Percentiles rank a stretch among this genome's conserved stretches.
Evolutionary conservation across 2,888 invertebrate species (phyloP).

Genomic region (Diabrotica balteata): DNA sequence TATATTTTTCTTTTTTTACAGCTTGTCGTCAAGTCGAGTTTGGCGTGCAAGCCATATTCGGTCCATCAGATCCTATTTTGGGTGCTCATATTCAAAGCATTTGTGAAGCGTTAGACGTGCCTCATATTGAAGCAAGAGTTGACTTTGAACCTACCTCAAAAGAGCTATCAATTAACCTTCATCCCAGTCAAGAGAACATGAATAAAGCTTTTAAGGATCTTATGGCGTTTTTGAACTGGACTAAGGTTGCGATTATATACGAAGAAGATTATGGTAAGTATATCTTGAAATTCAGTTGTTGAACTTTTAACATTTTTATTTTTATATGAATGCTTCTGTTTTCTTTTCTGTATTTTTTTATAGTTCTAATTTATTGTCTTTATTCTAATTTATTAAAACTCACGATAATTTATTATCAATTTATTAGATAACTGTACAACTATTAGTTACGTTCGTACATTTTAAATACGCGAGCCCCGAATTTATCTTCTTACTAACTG

Average conservation of each 20-base stretch:
- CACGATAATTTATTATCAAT: too few relatives aligned
- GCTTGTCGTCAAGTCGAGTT: conserved; percentile 83
- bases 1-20: conserved; percentile 57
- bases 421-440: too few relatives aligned
- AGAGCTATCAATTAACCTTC: conserved; percentile 86
- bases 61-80: conserved; percentile 83
- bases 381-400: too few relatives aligned
- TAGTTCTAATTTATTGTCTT: too few relatives aligned
- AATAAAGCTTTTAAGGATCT: conserved; percentile 86
- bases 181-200: conserved; percentile 83
- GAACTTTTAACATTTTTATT: too few relatives aligned
- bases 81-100: conserved; percentile 88
- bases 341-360: too few relatives aligned
- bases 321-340: too few relatives aligned
- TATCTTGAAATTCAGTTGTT: too few relatives aligned
- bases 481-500: too few relatives aligned
- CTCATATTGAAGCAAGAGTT: conserved; percentile 81
- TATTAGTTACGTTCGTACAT: too few relatives aligned
- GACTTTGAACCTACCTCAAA: conserved; percentile 71
- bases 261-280: conserved; percentile 87
- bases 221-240: conserved; percentile 90
- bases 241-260: conserved; percentile 89
- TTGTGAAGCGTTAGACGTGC: conserved; percentile 88
- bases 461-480: too few relatives aligned
- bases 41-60: conserved; percentile 88